A percentile compares a stretch with the other conserved stretches of the same genome.
Conservation (phyloP, 2,113 vertebrate species). For the Malurus elegans region DNA sequence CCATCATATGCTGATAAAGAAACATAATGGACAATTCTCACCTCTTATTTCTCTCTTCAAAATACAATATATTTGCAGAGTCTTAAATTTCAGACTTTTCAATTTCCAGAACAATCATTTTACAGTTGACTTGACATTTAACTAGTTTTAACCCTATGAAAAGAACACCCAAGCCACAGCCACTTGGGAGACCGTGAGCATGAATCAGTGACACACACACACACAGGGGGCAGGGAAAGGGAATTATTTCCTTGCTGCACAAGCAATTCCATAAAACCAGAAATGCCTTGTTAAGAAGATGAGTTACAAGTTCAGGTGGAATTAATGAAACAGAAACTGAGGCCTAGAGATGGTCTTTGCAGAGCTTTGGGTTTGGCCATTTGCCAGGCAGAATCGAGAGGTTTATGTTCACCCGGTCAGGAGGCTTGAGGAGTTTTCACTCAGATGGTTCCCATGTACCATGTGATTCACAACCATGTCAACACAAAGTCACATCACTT, state of each 20-base stretch:
- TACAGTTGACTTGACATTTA: background rate
- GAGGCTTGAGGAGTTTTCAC: conserved; percentile 4
- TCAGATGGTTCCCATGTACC: conserved; percentile 32
- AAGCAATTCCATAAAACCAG: background rate
- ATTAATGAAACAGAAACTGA: conserved; percentile 30
- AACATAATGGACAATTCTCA: background rate
- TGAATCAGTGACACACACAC: background rate
- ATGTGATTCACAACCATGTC: background rate
- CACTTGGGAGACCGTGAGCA: background rate
- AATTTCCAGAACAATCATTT: background rate
- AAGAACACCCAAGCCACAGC: background rate
- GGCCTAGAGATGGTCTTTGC: background rate
- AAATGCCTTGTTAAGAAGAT: conserved; percentile 2
- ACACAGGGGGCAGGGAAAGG: background rate
- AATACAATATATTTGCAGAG: background rate
- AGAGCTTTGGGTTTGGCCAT: background rate
- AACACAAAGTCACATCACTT: background rate
- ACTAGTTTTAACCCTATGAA: background rate
- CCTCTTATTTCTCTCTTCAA: background rate
- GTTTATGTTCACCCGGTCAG: background rate
- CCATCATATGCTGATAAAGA: background rate
- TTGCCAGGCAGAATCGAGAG: background rate
- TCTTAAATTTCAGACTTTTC: background rate
- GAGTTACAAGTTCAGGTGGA: conserved; percentile 25
- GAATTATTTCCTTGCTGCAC: background rate